Conservation (phyloP, 2,113 vertebrate species). For the Pelmatolapia mariae region DNA sequence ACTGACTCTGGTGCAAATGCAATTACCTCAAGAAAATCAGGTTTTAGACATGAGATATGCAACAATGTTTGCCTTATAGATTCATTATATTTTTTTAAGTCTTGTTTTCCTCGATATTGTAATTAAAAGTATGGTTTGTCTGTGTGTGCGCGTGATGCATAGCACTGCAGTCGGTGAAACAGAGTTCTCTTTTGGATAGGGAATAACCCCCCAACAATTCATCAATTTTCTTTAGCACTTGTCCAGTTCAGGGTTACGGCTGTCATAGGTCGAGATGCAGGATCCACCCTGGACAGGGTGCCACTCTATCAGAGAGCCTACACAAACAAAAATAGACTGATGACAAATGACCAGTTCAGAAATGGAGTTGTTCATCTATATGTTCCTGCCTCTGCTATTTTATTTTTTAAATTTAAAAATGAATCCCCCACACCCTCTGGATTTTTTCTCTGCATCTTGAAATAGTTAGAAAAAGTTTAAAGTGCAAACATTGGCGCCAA, state of each 20-base stretch:
- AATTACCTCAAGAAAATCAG: not conserved
- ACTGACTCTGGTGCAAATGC: not conserved
- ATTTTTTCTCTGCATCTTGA: not conserved
- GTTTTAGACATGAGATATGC: not conserved
- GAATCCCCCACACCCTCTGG: not conserved
- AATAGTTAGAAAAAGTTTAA: not conserved
- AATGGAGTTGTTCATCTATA: not conserved
- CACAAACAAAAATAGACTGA: not conserved
- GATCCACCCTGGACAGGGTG: not conserved
- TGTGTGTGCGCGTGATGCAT: not conserved
- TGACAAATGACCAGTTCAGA: not conserved
- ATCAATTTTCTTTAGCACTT: not conserved
- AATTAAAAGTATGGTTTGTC: not conserved
- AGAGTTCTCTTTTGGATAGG: not conserved
- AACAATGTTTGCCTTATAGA: not conserved
- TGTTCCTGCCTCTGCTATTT: not conserved
- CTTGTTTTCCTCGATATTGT: not conserved
- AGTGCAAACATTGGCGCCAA: not conserved
- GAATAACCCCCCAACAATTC: not conserved
- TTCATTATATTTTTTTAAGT: not conserved
- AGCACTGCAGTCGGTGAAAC: not conserved
- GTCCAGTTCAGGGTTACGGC: not conserved
- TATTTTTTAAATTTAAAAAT: not conserved
- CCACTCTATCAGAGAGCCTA: not conserved
- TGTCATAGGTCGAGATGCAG: not conserved